These are phyloP conservation scores for Hyposoter dolosus DNA, from an alignment of 2,888 invertebrate genomes.

Conservation along the genomic window DNA sequence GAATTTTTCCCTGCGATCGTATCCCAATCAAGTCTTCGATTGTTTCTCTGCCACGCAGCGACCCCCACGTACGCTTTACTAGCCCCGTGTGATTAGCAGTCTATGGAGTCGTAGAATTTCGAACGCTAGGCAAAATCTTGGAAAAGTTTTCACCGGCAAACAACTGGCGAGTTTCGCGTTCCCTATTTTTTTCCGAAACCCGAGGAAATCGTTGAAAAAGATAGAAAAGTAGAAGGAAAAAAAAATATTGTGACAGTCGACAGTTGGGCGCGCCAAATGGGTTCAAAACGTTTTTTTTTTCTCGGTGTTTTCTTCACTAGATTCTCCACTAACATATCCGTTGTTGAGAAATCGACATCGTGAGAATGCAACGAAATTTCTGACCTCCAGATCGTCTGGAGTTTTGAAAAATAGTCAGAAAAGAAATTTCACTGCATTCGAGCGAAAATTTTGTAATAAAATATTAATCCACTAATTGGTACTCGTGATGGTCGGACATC, in stretches of 20 bases:
- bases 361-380: neutral
- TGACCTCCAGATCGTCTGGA: neutral
- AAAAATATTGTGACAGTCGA: neutral
- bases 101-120: neutral
- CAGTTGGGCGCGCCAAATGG: neutral
- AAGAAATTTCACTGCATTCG: neutral
- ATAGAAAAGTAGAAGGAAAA: neutral
- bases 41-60: neutral
- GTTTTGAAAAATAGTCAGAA: neutral
- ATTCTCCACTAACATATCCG: neutral
- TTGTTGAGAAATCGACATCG: neutral
- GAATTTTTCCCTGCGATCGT: neutral
- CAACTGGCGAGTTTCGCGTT: neutral
- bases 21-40: neutral
- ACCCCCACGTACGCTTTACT: neutral
- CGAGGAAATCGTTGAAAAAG: neutral
- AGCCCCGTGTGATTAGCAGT: neutral
- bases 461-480: conserved; percentile 19
- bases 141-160: neutral
- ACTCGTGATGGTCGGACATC: conserved; percentile 30
- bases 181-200: neutral
- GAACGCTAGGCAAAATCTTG: neutral
- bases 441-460: neutral
- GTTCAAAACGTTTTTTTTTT: neutral
- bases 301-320: neutral